These are phyloP conservation scores for Melozone crissalis DNA, from an alignment of 2,113 vertebrate species.

Conservation along the genomic window DNA sequence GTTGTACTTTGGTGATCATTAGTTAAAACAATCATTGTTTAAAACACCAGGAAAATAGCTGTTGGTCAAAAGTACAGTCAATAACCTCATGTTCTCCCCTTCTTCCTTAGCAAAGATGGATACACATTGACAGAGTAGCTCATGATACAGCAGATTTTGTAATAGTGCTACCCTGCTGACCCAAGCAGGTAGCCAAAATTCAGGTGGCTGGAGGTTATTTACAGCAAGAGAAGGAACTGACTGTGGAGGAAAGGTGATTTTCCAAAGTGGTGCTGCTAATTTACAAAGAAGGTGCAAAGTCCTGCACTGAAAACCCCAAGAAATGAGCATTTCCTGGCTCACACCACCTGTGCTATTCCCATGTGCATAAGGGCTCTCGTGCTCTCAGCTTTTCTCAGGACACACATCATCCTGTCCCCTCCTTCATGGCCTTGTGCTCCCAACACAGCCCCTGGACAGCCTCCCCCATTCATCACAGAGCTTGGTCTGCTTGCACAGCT, in stretches of 20 bases:
- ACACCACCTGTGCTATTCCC: not conserved
- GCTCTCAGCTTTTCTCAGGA: not conserved
- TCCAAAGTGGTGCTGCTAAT: not conserved
- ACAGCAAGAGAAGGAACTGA: not conserved
- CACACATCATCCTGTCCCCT: accelerated
- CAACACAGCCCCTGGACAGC: not conserved
- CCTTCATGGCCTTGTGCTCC: not conserved
- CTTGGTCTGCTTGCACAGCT: not conserved
- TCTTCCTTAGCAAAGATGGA: conserved; percentile 20
- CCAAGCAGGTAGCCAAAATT: conserved; percentile 49
- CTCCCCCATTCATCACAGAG: accelerated
- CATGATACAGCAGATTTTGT: conserved; percentile 51
- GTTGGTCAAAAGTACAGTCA: conserved; percentile 6
- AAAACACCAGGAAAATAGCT: not conserved
- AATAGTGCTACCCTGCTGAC: not conserved
- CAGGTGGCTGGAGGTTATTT: not conserved
- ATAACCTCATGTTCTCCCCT: conserved; percentile 31
- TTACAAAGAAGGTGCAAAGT: conserved; percentile 14
- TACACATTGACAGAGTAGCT: conserved; percentile 50
- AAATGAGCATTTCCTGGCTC: not conserved
- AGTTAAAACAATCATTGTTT: not conserved
- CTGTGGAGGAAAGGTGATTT: not conserved
- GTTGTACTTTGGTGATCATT: not conserved
- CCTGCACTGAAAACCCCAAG: not conserved
- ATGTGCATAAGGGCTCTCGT: accelerated